These are phyloP conservation scores for Engystomops pustulosus DNA, from an alignment of 2,113 vertebrate genomes.

Conservation along the genomic window DNA sequence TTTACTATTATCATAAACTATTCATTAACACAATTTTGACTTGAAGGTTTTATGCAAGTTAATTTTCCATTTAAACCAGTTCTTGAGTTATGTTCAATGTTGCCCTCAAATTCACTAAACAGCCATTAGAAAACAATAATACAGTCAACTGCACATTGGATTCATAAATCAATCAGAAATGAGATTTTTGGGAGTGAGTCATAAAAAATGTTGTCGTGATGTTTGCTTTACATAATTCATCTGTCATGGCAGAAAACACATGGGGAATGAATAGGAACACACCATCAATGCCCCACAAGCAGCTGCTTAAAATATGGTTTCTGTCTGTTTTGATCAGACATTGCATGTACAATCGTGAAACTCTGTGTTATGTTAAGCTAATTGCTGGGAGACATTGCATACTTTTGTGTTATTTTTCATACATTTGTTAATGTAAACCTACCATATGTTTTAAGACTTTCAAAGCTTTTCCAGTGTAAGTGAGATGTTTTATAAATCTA, in stretches of 20 bases:
- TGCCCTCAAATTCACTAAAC: background rate
- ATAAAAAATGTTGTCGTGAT: constrained; percentile 4
- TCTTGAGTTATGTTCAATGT: background rate
- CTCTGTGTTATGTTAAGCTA: background rate
- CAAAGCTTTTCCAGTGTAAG: constrained; percentile 25
- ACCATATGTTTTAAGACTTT: constrained; percentile 22
- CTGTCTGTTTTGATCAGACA: constrained; percentile 39
- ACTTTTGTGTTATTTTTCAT: constrained; percentile 21
- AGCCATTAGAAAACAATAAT: background rate
- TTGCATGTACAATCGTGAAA: constrained; percentile 13
- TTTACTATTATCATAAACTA: too few species aligned
- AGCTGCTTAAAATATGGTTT: constrained; percentile 44
- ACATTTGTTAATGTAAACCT: constrained; percentile 26
- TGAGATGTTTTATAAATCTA: background rate
- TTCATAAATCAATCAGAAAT: constrained; percentile 6
- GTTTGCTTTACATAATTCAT: constrained; percentile 50
- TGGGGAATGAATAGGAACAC: constrained; percentile 9
- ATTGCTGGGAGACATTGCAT: constrained; percentile 16
- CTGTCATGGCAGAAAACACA: constrained; percentile 43
- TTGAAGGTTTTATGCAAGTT: background rate
- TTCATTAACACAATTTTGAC: too few species aligned
- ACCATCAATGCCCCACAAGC: constrained; percentile 17
- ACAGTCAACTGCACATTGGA: background rate
- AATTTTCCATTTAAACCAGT: background rate
- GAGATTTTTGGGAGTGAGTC: background rate